These are phyloP conservation scores for Germaria angustata DNA, from an alignment of 2,888 invertebrate genomes.

Conservation along the genomic window DNA sequence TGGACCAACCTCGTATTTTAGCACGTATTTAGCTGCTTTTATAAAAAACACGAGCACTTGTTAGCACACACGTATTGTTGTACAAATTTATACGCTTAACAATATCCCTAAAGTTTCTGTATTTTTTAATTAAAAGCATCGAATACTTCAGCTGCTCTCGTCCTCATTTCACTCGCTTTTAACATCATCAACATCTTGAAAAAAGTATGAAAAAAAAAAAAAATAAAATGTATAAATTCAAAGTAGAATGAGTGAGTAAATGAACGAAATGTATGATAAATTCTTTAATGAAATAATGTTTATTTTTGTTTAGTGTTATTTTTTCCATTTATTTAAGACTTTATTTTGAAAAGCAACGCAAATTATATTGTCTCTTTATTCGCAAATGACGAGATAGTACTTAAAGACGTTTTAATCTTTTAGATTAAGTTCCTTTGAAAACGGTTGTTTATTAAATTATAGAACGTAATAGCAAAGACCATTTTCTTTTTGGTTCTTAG, in stretches of 20 bases:
- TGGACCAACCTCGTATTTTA: background rate
- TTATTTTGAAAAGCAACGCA: background rate
- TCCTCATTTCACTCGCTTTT: conserved; percentile 27
- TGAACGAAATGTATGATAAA: conserved; percentile 20
- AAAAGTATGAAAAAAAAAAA: conserved; percentile 24
- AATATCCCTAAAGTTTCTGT: conserved; percentile 61
- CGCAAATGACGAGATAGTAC: conserved; percentile 20
- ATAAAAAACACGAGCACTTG: conserved; percentile 61
- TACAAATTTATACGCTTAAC: conserved; percentile 62
- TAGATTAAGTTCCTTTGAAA: background rate
- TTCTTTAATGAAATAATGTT: conserved; percentile 19
- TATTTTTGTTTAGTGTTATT: conserved; percentile 15
- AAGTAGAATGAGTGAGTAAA: background rate
- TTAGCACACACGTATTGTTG: conserved; percentile 60
- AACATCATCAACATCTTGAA: conserved; percentile 36
- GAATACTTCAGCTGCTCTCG: conserved; percentile 15
- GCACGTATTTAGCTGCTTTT: conserved; percentile 21
- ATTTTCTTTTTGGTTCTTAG: no score
- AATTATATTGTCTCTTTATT: conserved; percentile 33
- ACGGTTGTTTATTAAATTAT: background rate
- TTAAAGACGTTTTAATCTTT: background rate
- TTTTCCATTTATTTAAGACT: background rate
- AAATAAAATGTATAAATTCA: background rate
- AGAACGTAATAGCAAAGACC: no score
- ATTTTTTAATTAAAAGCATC: conserved; percentile 65